These are phyloP conservation scores for Heliothis peltigera DNA, from an alignment of 2,888 invertebrate species.

Conservation along the genomic window DNA sequence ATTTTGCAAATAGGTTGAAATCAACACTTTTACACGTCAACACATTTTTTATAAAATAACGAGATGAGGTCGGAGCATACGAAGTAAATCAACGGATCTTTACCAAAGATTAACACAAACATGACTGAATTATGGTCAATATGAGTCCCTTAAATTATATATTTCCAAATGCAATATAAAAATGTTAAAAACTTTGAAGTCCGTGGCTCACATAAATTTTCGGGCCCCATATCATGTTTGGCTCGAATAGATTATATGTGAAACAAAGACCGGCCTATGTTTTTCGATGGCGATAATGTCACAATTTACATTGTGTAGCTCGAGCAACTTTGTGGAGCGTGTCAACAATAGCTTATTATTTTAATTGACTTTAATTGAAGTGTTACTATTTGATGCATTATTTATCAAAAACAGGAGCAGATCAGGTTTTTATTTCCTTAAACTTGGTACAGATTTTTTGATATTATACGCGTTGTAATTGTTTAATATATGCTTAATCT, in stretches of 20 bases:
- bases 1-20: too few species aligned
- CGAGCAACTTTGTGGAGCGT: slow-evolving; percentile 29
- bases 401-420: neutral
- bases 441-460: neutral
- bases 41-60: too few species aligned
- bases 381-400: slow-evolving; percentile 31
- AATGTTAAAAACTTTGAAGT: neutral
- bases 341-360: slow-evolving; percentile 47
- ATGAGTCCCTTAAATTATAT: too few species aligned
- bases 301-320: slow-evolving; percentile 31
- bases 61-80: too few species aligned
- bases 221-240: slow-evolving; percentile 16
- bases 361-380: slow-evolving; percentile 32
- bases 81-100: too few species aligned
- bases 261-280: slow-evolving; percentile 45
- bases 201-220: neutral
- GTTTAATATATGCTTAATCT: neutral
- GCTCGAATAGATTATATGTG: slow-evolving; percentile 40
- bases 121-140: too few species aligned
- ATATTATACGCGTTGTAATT: too few species aligned
- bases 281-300: slow-evolving; percentile 46
- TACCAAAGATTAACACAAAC: too few species aligned
- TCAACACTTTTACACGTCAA: too few species aligned
- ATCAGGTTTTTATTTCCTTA: neutral
- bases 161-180: too few species aligned